A percentile compares a stretch with the other conserved stretches of the same genome.
Evolutionary conservation across 1,140 invertebrate species (phyloP).

Genomic region (Branchinecta lynchi): DNA sequence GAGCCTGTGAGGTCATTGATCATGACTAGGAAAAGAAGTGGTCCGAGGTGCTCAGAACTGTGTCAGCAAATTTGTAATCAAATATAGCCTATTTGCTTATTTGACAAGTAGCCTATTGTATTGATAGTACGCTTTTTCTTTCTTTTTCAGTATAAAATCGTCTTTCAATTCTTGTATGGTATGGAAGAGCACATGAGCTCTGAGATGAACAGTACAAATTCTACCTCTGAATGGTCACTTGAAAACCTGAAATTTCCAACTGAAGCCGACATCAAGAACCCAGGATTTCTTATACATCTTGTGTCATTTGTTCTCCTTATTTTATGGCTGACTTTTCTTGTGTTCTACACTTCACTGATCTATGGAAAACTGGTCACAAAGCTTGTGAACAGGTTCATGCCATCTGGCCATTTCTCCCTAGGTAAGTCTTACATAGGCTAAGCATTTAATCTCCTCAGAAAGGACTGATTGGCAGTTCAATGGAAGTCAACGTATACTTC

Average conservation of each 20-base stretch:
- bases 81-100: too few species aligned
- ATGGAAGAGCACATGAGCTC: too few species aligned
- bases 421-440: conserved; percentile 42
- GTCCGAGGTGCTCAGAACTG: too few species aligned
- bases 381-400: conserved; percentile 71
- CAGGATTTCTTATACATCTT: conserved; percentile 52
- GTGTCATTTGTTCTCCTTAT: conserved; percentile 62
- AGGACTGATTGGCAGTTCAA: neutral
- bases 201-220: too few species aligned
- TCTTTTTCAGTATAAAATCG: too few species aligned
- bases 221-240: too few species aligned
- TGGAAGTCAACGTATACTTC: neutral
- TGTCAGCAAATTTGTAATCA: too few species aligned
- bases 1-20: too few species aligned
- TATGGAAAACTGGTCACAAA: conserved; percentile 76
- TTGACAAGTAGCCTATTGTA: too few species aligned
- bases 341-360: conserved; percentile 86
- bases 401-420: conserved; percentile 74
- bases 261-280: neutral
- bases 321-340: conserved; percentile 81
- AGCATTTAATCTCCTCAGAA: neutral
- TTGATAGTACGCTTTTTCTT: too few species aligned
- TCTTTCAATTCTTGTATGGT: too few species aligned
- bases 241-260: neutral
- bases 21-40: too few species aligned